Evolutionary conservation across 2,113 vertebrate species (phyloP), one percentile per base, ranked within the genome.

Genomic region (Phaethornis superciliosus): DNA sequence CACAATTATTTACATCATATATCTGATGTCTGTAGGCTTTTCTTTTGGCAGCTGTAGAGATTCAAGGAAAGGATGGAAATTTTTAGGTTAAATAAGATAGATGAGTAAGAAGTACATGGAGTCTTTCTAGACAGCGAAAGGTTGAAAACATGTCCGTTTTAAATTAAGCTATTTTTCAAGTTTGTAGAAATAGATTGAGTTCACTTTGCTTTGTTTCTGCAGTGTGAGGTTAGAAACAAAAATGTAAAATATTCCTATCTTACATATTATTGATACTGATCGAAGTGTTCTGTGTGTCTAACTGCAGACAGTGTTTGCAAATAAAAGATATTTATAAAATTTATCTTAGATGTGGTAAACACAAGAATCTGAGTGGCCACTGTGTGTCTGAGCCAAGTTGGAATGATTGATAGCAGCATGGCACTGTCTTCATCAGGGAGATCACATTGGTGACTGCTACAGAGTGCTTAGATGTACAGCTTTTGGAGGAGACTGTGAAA

Each of bases 361-460:
- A 13, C 20, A 23, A 21, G 46, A 64, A 37, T 72, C 16, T 59
- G 77, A 15, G 32, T 56, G 44, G 28, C 4, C 9, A 3, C 16
- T 68, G 7, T 37, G 21, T 33, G 13, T 65, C 47, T 94, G 74
- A 75, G 60, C 55, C 74, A 55, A 28, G 27, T 24, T 47, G 49
- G 85, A 58, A 21, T 2, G 1, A 4, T 3, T 42, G 37, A 11
- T 77, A 19, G 51, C 21, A 35, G 8, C 15, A 15, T 47, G 49
- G 27, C 32, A 24, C 28, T 67, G 23, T 65, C 46, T 79, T 75
- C 10, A 9, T 2, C 6, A 5, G n/a, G 14, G 24, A 44, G 24
- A 51, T 49, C 0, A 0, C 22, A 44, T 16, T 40, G 44, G 46
- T 54, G 52, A 9, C 19, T 4, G 2, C 18, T 33, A 51, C 1